Base-by-base conservation (phyloP, 2,888 invertebrate species). In the Drosophila koepferae region DNA sequence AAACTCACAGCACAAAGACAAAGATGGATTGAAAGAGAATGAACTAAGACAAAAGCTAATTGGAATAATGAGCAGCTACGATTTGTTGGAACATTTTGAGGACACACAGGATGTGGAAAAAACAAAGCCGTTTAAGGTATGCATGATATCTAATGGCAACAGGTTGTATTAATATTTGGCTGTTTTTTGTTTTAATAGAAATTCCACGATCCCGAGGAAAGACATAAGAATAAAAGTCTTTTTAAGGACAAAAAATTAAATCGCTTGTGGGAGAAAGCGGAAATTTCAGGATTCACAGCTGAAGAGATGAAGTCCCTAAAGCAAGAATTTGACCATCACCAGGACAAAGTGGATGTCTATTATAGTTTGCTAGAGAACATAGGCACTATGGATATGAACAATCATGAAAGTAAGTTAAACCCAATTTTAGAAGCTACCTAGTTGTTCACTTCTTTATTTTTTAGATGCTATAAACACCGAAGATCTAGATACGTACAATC, bases 241-340 rank as follows among this genome's bases (percentile, higher is more conserved):
- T 98, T 98, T 90, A 97, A 96, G 92, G 98, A 99, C 92, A 97
- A 97, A 89, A 98, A 97, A 92, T 93, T 99, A 3, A 97, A 97
- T 91, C 96, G 96, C 91, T 93, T 99, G 7, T 98, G 98, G 98
- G 94, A 96, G 41, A 98, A 98, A 91, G 98, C 98, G 0, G 97
- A 97, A 93, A 93, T 95, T 31, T 95, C 97, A 34, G 98, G 98
- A n/a, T 98, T 98, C 91, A 96, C 96, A 28, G 95, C 95, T 71
- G 96, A 97, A 77, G 98, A 99, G 93, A 92, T 99, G 51, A 94
- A 95, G 69, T 95, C 97, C 0, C 92, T 99, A 18, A 96, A 96
- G 90, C 97, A 98, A 91, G 99, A 99, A 93, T 98, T 99, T 90
- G 93, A 94, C 23, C 98, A 98, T 92, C 98, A 99, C 90, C 98